Evolutionary conservation across 2,797 vertebrate genomes (phyloP).

Genomic region (Parauchenoglanis punctatus): DNA sequence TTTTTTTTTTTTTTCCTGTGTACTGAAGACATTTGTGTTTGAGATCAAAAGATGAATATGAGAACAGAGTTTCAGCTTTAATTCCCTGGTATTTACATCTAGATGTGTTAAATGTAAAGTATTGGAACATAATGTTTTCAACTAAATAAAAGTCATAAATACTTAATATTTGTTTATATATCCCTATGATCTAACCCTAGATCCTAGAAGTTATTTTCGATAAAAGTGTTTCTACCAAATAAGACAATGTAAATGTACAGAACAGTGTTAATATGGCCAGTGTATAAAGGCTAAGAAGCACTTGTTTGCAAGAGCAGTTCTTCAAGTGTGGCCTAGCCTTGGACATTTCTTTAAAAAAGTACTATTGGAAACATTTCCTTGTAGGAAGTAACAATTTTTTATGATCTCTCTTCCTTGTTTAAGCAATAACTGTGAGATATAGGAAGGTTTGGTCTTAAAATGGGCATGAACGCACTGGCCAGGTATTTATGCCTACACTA

Average conservation of each 20-base stretch:
- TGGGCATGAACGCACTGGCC: constrained; percentile 4
- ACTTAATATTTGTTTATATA: too few species aligned
- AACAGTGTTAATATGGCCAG: background rate
- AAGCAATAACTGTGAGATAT: constrained; percentile 19
- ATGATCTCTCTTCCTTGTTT: constrained; percentile 30
- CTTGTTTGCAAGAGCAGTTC: background rate
- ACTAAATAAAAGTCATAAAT: too few species aligned
- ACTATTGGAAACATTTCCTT: constrained; percentile 13
- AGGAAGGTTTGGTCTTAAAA: constrained; percentile 15
- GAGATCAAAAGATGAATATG: too few species aligned
- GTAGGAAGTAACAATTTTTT: background rate
- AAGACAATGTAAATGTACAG: background rate
- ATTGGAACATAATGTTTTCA: too few species aligned
- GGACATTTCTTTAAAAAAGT: background rate
- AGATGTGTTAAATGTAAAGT: too few species aligned
- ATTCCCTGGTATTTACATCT: too few species aligned
- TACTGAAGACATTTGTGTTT: too few species aligned
- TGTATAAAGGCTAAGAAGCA: background rate
- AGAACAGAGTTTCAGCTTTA: too few species aligned
- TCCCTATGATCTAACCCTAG: too few species aligned
- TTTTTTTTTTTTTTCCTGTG: too few species aligned
- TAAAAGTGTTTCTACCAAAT: background rate
- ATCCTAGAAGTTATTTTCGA: background rate
- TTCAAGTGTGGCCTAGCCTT: background rate
- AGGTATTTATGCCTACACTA: constrained; percentile 30